Base-by-base conservation (phyloP, 2,888 invertebrate species). In the Lasioglossum calceatum region DNA sequence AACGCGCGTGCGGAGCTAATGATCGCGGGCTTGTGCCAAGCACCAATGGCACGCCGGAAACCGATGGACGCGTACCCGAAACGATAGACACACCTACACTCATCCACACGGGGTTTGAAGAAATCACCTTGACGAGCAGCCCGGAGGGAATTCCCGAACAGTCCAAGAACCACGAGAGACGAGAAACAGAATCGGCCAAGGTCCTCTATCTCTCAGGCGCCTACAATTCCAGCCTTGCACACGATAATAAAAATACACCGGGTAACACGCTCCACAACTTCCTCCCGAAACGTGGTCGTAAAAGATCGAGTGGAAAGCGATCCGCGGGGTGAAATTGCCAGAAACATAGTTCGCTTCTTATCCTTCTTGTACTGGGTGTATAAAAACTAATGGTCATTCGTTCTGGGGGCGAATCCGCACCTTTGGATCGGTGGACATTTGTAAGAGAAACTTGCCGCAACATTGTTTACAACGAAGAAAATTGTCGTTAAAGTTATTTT, bases 11-110 rank as follows among this genome's bases (percentile, higher is more conserved):
- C 87, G 90, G 54, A 87, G 81, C 79, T 92, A 92, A 94, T 94
- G 94, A 95, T 95, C 67, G 61, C 67, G 67, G 94, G 94, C 84
- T 88, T 94, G 95, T 95, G 93, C 95, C 95, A 94, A 94, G 95
- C 95, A 94, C 95, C 94, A 91, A 88, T 91, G 88, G 92, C 88
- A 90, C 90, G 82, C 84, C 74, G 84, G 87, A 86, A 82, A 88
- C 88, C 79, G 89, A 90, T 39, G 87, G 84, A 90, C 87, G 88
- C 88, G 79, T 87, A 82, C 87, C 76, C 82, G 71, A 77, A 81
- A 79, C 64, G 71, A 87, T 61, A 75, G 50, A 42, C 19, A 36
- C 32, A 8, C 36, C 23, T 32, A 23, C 36, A 19, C 32, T 16
- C 16, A 14, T 14, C 27, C 61, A 14, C 61, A 27, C 16, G 61